phyloP scores from a whole-genome alignment of 2,113 vertebrate genomes.

The Hypanus sabinus region DNA sequence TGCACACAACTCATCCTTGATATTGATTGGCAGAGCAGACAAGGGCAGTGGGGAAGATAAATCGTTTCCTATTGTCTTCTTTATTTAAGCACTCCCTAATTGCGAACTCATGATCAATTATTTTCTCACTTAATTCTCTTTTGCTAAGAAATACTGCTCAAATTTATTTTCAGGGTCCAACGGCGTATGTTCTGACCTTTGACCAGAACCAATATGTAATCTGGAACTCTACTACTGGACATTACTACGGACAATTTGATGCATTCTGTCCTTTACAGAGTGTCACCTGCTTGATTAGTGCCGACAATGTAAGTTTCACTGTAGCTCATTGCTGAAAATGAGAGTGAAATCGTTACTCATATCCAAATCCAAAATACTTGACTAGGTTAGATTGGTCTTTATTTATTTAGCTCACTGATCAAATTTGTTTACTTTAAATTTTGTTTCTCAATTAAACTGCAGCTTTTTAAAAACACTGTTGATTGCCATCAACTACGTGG shows the following conservation, averaged over 20 bases:
- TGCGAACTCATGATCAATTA: background rate
- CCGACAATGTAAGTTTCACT: slow-evolving; percentile 77
- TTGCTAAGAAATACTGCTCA: background rate
- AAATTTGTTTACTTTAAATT: background rate
- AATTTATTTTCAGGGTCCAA: slow-evolving; percentile 66
- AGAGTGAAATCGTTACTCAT: background rate
- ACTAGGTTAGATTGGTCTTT: too few relatives aligned
- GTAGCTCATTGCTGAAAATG: background rate
- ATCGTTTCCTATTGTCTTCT: background rate
- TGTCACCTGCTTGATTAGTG: slow-evolving; percentile 74
- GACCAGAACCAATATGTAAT: slow-evolving; percentile 80
- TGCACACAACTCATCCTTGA: too few relatives aligned
- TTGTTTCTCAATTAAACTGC: background rate
- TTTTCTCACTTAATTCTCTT: background rate
- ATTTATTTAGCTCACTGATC: background rate
- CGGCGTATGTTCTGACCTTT: slow-evolving; percentile 79
- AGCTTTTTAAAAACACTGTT: background rate
- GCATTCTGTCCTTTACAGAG: slow-evolving; percentile 88
- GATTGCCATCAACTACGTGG: background rate
- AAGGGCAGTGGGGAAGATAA: too few relatives aligned
- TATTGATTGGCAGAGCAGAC: too few relatives aligned
- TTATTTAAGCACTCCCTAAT: background rate
- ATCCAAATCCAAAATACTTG: background rate
- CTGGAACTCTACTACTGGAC: slow-evolving; percentile 87
- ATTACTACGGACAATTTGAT: slow-evolving; percentile 82